Conservation (phyloP, 2,888 invertebrate species). For the Rhodophaea formosa region DNA sequence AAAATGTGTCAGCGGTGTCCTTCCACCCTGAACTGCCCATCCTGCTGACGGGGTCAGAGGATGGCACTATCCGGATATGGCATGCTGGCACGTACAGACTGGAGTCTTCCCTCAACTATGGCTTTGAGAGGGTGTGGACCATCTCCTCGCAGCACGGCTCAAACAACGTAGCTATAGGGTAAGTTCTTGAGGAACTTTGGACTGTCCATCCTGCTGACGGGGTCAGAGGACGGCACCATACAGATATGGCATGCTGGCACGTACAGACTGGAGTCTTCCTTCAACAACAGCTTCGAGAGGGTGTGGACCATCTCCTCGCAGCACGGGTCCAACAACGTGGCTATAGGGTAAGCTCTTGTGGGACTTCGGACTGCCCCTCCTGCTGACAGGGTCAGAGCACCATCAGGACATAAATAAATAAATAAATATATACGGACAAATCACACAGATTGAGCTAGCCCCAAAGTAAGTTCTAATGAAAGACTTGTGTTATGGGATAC, state of each 20-base stretch:
- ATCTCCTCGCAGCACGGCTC: conserved; percentile 95
- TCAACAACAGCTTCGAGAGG: conserved; percentile 98
- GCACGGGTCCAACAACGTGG: conserved; percentile 97
- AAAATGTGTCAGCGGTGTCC: conserved; percentile 96
- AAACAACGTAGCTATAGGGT: conserved; percentile 97
- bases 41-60: conserved; percentile 97
- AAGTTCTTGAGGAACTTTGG: conserved; percentile 34
- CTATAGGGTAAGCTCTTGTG: conserved; percentile 85
- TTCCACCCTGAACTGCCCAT: conserved; percentile 99
- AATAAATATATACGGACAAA: background rate
- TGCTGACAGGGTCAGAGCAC: background rate
- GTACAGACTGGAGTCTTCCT: conserved; percentile 96
- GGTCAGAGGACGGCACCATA: conserved; percentile 88
- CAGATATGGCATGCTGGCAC: conserved; percentile 99
- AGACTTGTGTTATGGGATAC: too few relatives aligned
- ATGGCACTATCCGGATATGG: conserved; percentile 98
- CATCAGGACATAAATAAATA: too few relatives aligned
- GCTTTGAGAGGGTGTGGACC: conserved; percentile 98
- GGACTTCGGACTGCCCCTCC: background rate
- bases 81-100: conserved; percentile 98
- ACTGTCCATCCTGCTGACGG: background rate
- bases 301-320: conserved; percentile 98
- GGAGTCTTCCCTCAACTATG: conserved; percentile 98
- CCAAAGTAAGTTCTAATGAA: too few relatives aligned
- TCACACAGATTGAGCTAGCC: background rate